Percentiles rank a stretch among this genome's conserved stretches.
Conservation (phyloP, 2,888 invertebrate genomes). For the Trissolcus japonicus region DNA sequence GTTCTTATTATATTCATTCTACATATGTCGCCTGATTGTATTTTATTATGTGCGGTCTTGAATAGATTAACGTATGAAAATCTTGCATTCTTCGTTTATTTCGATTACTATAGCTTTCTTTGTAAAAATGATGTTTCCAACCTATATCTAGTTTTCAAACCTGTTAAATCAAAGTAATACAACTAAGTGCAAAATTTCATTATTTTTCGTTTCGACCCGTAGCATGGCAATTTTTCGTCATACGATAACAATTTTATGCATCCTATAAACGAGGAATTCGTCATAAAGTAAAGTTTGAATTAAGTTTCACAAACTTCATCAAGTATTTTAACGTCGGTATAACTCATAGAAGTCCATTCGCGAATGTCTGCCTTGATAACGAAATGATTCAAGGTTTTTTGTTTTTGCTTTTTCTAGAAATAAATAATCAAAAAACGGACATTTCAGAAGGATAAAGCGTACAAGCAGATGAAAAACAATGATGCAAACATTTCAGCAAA, state of each 20-base stretch:
- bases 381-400: constrained; percentile 24
- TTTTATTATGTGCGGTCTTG: neutral
- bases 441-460: constrained; percentile 2
- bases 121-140: too few species aligned
- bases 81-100: too few species aligned
- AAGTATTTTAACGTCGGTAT: constrained; percentile 31
- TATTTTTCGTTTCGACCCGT: too few species aligned
- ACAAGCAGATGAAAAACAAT: constrained; percentile 1
- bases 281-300: constrained; percentile 46
- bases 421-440: neutral
- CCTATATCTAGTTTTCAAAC: too few species aligned
- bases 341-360: constrained; percentile 27
- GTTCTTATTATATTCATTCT: constrained; percentile 31
- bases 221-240: too few species aligned
- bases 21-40: constrained; percentile 15
- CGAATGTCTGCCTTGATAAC: constrained; percentile 34
- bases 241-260: neutral
- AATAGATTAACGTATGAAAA: too few species aligned
- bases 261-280: constrained; percentile 12
- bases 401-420: neutral
- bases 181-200: too few species aligned
- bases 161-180: too few species aligned
- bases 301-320: constrained; percentile 41
- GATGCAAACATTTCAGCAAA: constrained; percentile 9
- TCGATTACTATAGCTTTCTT: too few species aligned